A percentile compares a stretch with the other conserved stretches of the same genome.
phyloP scores from a whole-genome alignment of 2,888 invertebrate species.

The Patella ulyssiponensis region DNA sequence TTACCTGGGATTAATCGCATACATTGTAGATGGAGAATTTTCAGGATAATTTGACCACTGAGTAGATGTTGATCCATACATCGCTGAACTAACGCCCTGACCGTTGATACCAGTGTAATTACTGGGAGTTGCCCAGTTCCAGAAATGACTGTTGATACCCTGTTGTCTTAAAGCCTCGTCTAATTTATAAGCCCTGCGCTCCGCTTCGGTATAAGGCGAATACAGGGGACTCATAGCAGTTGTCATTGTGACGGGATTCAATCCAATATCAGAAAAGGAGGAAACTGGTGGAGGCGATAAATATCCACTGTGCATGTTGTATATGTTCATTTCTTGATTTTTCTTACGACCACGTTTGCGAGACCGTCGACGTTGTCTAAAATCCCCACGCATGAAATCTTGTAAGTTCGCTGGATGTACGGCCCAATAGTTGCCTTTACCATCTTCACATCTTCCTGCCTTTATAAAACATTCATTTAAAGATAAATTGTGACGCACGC shows the following conservation, averaged over 20 bases:
- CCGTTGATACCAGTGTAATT: too few species aligned
- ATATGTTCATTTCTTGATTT: slow-evolving; percentile 62
- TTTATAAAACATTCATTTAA: slow-evolving; percentile 70
- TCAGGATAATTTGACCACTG: too few species aligned
- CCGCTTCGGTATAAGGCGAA: slow-evolving; percentile 65
- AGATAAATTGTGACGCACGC: slow-evolving; percentile 69
- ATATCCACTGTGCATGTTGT: slow-evolving; percentile 57
- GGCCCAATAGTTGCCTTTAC: slow-evolving; percentile 69
- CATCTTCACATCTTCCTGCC: slow-evolving; percentile 65
- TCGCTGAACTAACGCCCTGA: too few species aligned
- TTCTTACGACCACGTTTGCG: slow-evolving; percentile 61
- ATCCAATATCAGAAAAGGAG: slow-evolving; percentile 47
- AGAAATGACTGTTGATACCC: slow-evolving; percentile 64
- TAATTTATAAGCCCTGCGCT: slow-evolving; percentile 62
- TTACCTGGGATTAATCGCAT: too few species aligned
- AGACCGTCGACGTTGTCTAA: slow-evolving; percentile 63
- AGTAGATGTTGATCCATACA: too few species aligned
- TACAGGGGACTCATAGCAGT: slow-evolving; percentile 57
- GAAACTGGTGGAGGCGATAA: slow-evolving; percentile 40
- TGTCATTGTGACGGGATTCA: slow-evolving; percentile 41
- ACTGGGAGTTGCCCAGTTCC: slow-evolving; percentile 49
- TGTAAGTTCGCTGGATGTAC: slow-evolving; percentile 68
- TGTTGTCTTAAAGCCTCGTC: slow-evolving; percentile 65
- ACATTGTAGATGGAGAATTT: too few species aligned
- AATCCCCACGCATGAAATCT: slow-evolving; percentile 68